phyloP scores from a whole-genome alignment of 2,113 vertebrate genomes.

The Cranoglanis bouderius region DNA sequence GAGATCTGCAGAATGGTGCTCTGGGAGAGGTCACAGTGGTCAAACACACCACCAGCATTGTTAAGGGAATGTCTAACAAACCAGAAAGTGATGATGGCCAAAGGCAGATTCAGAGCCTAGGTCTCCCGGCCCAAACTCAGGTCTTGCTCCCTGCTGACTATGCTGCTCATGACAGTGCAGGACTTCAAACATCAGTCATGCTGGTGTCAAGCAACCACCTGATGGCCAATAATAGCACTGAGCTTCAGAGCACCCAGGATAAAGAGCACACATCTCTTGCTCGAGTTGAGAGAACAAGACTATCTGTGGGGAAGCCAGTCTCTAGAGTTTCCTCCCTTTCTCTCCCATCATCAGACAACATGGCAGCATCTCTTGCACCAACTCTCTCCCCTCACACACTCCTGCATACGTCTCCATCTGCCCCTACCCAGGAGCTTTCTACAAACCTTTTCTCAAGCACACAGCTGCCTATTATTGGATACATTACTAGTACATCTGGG shows the following conservation, averaged over 20 bases:
- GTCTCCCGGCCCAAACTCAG: constrained; percentile 86
- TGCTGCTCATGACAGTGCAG: constrained; percentile 77
- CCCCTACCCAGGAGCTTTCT: constrained; percentile 82
- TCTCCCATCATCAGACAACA: constrained; percentile 78
- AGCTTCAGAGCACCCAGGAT: constrained; percentile 78
- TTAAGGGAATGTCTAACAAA: constrained; percentile 62
- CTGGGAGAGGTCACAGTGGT: constrained; percentile 80
- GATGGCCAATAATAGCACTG: constrained; percentile 71
- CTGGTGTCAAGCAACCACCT: constrained; percentile 85
- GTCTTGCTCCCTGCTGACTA: constrained; percentile 88
- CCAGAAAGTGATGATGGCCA: constrained; percentile 69
- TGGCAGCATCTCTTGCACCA: constrained; percentile 70
- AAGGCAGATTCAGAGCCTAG: constrained; percentile 75
- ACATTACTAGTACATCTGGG: constrained; percentile 76
- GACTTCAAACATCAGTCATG: constrained; percentile 89
- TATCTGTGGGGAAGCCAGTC: constrained; percentile 85
- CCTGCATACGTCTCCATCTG: constrained; percentile 87
- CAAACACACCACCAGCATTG: constrained; percentile 55
- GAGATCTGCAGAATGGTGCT: constrained; percentile 87
- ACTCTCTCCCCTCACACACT: constrained; percentile 84
- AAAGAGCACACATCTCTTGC: constrained; percentile 81
- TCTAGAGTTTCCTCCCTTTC: constrained; percentile 74
- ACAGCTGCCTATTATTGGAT: constrained; percentile 92
- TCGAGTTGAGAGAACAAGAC: constrained; percentile 82
- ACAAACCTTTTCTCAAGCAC: constrained; percentile 86